phyloP scores from a whole-genome alignment of 2,888 invertebrate species.

The Hydropsyche betteni region DNA sequence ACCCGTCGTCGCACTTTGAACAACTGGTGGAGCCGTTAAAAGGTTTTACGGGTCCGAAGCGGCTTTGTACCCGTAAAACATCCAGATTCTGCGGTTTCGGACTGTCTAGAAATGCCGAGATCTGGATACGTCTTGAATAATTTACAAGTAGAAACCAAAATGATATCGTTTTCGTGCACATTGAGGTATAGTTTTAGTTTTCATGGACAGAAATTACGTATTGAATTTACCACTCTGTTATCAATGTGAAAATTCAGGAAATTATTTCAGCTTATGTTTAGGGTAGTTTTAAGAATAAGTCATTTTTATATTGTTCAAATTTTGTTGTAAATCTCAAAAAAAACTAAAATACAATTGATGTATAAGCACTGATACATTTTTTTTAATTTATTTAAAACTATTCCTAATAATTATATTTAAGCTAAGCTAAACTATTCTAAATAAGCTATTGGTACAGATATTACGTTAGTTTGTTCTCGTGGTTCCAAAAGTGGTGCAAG shows the following conservation, averaged over 20 bases:
- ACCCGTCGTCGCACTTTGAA: slow-evolving; percentile 26
- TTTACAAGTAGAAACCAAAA: slow-evolving; percentile 6
- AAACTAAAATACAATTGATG: too few species aligned
- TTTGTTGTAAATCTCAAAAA: not conserved
- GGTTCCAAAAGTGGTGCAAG: not conserved
- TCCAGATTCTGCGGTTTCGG: not conserved
- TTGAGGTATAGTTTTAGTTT: too few species aligned
- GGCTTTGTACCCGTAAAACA: slow-evolving; percentile 12
- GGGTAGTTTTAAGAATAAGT: not conserved
- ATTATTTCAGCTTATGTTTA: not conserved
- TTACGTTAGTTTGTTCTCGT: not conserved
- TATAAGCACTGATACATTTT: too few species aligned
- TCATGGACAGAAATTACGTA: too few species aligned
- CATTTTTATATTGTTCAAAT: not conserved
- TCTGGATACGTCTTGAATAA: slow-evolving; percentile 16
- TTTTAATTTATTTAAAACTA: too few species aligned
- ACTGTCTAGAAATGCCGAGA: slow-evolving; percentile 3
- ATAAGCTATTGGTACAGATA: not conserved
- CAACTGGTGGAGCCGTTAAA: slow-evolving; percentile 9
- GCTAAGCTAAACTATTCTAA: too few species aligned
- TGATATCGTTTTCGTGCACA: too few species aligned
- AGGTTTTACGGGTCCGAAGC: slow-evolving; percentile 12
- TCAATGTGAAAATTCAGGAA: too few species aligned
- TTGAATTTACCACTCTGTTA: too few species aligned
- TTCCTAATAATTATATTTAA: too few species aligned